Evolutionary conservation across 2,888 invertebrate genomes (phyloP).

Genomic region (Pterostichus madidus): DNA sequence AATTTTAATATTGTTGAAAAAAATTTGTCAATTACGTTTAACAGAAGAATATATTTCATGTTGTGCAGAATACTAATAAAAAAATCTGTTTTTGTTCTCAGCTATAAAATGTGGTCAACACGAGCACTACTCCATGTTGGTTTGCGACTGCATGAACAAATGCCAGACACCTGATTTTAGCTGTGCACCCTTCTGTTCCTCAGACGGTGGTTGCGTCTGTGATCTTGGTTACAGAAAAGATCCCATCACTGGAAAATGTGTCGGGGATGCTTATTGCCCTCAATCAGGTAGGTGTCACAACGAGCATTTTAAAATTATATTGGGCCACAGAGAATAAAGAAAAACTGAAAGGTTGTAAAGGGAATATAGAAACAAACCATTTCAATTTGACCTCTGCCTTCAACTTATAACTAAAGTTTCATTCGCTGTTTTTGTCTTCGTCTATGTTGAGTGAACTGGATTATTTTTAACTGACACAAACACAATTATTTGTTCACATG

Average conservation of each 20-base stretch:
- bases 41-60: too few relatives aligned
- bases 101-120: neutral
- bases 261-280: constrained; percentile 9
- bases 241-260: constrained; percentile 24
- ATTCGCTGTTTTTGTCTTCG: too few relatives aligned
- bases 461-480: too few relatives aligned
- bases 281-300: constrained; percentile 2
- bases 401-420: too few relatives aligned
- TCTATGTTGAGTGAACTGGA: too few relatives aligned
- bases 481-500: too few relatives aligned
- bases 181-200: neutral
- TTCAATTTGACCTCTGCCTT: neutral
- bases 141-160: constrained; percentile 9
- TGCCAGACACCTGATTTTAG: neutral
- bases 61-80: too few relatives aligned
- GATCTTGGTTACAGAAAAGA: constrained; percentile 1
- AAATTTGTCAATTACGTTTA: too few relatives aligned
- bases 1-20: too few relatives aligned
- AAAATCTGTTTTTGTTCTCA: neutral
- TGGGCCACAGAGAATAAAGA: too few relatives aligned
- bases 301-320: neutral
- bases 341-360: too few relatives aligned
- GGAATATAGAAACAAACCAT: neutral
- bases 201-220: constrained; percentile 16
- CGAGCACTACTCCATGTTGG: neutral